phyloP scores from a whole-genome alignment of 2,113 vertebrate species.

The Callipepla squamata region DNA sequence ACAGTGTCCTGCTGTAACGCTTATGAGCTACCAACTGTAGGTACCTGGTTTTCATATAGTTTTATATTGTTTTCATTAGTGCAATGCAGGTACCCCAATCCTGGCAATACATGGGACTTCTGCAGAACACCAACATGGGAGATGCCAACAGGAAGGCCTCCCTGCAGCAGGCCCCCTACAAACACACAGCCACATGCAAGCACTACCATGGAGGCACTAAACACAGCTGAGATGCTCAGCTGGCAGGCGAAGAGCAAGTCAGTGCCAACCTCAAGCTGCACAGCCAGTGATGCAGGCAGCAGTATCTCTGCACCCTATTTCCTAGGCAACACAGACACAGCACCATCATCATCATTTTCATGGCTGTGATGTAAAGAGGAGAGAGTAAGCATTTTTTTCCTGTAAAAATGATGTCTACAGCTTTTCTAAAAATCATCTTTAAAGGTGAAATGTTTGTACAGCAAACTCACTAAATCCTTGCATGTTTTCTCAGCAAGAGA shows the following conservation, averaged over 20 bases:
- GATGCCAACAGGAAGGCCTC: background rate
- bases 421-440: background rate
- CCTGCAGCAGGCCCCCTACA: background rate
- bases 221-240: background rate
- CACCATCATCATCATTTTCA: background rate
- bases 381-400: background rate
- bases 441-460: background rate
- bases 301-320: background rate
- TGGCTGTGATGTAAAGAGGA: background rate
- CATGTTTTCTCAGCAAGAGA: background rate
- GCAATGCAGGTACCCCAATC: background rate
- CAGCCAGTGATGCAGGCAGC: background rate
- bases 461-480: background rate
- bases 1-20: background rate
- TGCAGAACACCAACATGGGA: background rate
- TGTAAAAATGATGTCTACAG: background rate
- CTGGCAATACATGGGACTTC: background rate
- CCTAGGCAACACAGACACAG: background rate
- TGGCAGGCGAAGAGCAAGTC: background rate
- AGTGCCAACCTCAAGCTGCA: background rate
- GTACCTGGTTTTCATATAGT: background rate
- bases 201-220: background rate
- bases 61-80: background rate
- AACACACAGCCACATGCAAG: rapidly evolving
- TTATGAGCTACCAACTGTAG: background rate